phyloP scores from a whole-genome alignment of 1,140 invertebrate genomes.

The Ericerus pela region DNA sequence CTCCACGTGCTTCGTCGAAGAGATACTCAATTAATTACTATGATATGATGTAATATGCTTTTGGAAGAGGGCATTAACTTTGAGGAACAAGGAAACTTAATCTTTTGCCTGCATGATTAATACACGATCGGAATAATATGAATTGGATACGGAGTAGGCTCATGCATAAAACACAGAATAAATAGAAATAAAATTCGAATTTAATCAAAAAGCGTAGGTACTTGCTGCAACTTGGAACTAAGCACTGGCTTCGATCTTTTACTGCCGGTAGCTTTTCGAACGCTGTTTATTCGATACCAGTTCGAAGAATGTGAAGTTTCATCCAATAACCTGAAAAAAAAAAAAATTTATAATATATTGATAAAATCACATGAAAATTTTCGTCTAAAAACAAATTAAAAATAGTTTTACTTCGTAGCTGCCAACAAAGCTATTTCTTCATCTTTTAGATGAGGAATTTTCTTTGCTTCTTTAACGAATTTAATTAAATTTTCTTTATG shows the following conservation, averaged over 20 bases:
- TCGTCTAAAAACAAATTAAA: too few relatives aligned
- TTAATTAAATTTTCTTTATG: constrained; percentile 34
- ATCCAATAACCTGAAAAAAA: constrained; percentile 33
- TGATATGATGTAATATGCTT: too few relatives aligned
- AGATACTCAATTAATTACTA: too few relatives aligned
- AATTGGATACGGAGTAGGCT: too few relatives aligned
- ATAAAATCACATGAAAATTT: too few relatives aligned
- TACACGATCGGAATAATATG: too few relatives aligned
- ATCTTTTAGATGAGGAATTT: constrained; percentile 38
- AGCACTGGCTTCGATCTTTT: constrained; percentile 31
- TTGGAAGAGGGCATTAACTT: too few relatives aligned
- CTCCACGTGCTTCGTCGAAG: too few relatives aligned
- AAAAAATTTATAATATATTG: neutral
- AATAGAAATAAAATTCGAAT: too few relatives aligned
- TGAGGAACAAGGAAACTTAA: too few relatives aligned
- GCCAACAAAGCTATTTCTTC: constrained; percentile 43
- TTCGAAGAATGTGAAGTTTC: constrained; percentile 37
- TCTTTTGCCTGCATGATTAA: too few relatives aligned
- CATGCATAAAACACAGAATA: too few relatives aligned
- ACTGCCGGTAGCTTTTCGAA: constrained; percentile 39
- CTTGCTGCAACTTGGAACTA: constrained; percentile 23
- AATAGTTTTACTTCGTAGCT: constrained; percentile 35
- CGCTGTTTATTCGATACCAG: constrained; percentile 47
- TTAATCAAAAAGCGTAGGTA: constrained; percentile 14
- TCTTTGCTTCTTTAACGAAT: constrained; percentile 40